These are phyloP conservation scores for Polypterus bichir DNA, from an alignment of 2,113 vertebrate species.

Conservation along the genomic window DNA sequence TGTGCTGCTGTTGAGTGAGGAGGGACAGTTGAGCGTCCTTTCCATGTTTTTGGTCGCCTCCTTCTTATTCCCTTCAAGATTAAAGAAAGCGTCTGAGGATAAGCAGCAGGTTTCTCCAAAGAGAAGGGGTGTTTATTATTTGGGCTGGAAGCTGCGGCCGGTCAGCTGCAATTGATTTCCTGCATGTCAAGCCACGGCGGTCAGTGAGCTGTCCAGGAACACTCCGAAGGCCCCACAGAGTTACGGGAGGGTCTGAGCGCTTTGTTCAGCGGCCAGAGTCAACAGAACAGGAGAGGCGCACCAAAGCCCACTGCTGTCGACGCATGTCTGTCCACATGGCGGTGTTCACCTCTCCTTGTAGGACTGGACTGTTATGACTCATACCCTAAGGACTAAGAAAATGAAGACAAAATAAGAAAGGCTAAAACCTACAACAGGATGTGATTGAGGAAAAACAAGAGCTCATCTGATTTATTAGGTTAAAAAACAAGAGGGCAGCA, in stretches of 20 bases:
- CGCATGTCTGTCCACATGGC: background rate
- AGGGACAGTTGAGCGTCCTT: too few species aligned
- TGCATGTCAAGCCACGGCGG: constrained; percentile 39
- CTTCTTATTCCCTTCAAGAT: too few species aligned
- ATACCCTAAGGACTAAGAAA: background rate
- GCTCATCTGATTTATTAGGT: background rate
- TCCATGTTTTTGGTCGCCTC: too few species aligned
- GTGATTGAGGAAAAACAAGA: background rate
- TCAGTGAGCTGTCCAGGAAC: constrained; percentile 40
- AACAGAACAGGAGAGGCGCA: constrained; percentile 26
- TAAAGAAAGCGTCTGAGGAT: too few species aligned
- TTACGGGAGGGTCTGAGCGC: constrained; percentile 24
- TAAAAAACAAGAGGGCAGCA: background rate
- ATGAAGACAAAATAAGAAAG: background rate
- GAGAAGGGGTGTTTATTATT: constrained; percentile 27
- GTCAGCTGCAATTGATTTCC: constrained; percentile 52
- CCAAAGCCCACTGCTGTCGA: constrained; percentile 27
- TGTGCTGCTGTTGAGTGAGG: too few species aligned
- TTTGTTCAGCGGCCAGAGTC: constrained; percentile 37
- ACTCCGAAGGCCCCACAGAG: constrained; percentile 25
- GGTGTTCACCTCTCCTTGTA: background rate
- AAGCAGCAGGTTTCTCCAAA: background rate
- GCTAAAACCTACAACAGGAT: background rate
- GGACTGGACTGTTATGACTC: background rate
- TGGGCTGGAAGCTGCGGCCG: constrained; percentile 28